Conservation (phyloP, 2,797 vertebrate genomes). For the Rhodeus uyekii region DNA sequence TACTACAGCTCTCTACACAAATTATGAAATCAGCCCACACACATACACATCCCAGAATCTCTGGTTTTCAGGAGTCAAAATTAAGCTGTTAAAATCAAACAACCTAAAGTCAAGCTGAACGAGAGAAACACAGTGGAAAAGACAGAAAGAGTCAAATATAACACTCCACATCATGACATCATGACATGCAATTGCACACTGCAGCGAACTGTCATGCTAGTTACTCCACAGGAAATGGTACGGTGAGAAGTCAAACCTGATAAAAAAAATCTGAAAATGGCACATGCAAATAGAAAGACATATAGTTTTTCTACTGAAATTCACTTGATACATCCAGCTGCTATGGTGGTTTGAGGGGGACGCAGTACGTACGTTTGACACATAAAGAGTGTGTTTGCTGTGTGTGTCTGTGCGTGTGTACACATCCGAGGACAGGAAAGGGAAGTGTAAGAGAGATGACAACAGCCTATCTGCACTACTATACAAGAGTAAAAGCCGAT, state of each 20-base stretch:
- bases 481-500: constrained; percentile 10
- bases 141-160: background rate
- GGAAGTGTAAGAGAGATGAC: constrained; percentile 47
- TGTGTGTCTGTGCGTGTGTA: background rate
- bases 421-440: constrained; percentile 44
- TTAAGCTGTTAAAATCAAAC: constrained; percentile 3
- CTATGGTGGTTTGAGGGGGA: background rate
- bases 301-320: constrained; percentile 11
- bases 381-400: background rate
- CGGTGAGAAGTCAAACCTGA: constrained; percentile 7
- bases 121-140: background rate
- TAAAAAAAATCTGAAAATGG: background rate
- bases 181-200: too few species aligned
- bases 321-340: background rate
- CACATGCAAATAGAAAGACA: constrained; percentile 13
- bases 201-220: background rate
- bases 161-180: background rate
- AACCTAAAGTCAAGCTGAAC: background rate
- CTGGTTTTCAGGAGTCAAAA: constrained; percentile 11
- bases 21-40: background rate
- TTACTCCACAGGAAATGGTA: constrained; percentile 8
- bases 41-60: background rate
- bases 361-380: background rate
- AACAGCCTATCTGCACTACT: constrained; percentile 40
- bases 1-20: background rate